Percentiles rank a stretch among this genome's conserved stretches.
Conservation (phyloP, 2,888 invertebrate species). For the Platynereis dumerilii region DNA sequence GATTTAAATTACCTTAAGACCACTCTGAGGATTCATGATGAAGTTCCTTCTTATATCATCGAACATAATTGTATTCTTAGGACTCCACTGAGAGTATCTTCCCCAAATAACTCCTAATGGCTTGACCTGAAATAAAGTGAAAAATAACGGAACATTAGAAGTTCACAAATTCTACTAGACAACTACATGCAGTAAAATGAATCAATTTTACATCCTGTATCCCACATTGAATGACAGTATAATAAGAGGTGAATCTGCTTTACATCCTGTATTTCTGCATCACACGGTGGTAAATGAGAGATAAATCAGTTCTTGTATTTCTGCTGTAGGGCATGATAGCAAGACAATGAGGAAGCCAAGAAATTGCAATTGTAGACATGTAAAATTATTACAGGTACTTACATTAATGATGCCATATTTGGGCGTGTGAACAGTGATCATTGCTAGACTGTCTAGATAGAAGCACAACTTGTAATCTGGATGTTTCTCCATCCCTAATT, state of each 20-base stretch:
- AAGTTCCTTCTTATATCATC: slow-evolving; percentile 96
- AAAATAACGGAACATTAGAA: not conserved
- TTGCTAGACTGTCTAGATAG: slow-evolving; percentile 88
- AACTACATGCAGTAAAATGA: too few species aligned
- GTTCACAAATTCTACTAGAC: too few species aligned
- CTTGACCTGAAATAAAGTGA: slow-evolving; percentile 16
- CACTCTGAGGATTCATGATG: slow-evolving; percentile 95
- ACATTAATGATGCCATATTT: slow-evolving; percentile 93
- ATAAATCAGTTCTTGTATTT: too few species aligned
- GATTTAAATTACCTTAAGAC: slow-evolving; percentile 70
- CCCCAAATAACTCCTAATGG: slow-evolving; percentile 96
- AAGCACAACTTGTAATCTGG: slow-evolving; percentile 89
- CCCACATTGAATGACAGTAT: too few species aligned
- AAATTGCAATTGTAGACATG: not conserved
- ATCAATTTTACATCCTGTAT: too few species aligned
- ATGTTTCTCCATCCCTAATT: slow-evolving; percentile 82
- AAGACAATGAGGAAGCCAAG: too few species aligned
- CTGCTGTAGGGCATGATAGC: too few species aligned
- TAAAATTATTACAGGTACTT: slow-evolving; percentile 43
- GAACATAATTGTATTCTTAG: slow-evolving; percentile 96
- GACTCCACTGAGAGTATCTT: slow-evolving; percentile 84
- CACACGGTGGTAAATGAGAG: too few species aligned
- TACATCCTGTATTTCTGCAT: too few species aligned
- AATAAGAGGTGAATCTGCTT: too few species aligned
- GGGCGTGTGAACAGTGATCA: slow-evolving; percentile 91